Evolutionary conservation across 2,888 invertebrate species (phyloP).

Genomic region (Rotaria sp.): DNA sequence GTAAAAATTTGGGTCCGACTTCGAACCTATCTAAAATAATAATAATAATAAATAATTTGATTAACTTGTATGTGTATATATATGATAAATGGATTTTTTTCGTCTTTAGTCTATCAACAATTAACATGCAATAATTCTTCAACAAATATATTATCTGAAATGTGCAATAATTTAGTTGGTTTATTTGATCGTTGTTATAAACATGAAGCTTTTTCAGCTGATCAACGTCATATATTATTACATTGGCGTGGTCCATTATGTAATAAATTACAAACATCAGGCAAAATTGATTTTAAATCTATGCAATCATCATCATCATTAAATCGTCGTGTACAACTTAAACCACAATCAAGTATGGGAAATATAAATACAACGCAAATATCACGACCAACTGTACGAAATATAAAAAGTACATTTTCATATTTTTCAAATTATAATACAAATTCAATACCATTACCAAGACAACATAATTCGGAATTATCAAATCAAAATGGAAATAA

Average conservation of each 20-base stretch:
- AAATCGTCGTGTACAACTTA: not conserved
- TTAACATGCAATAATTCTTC: not conserved
- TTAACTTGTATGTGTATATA: too few relatives aligned
- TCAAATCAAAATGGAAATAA: not conserved
- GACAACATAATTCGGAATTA: not conserved
- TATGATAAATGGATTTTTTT: not conserved
- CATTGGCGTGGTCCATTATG: slow-evolving; percentile 5
- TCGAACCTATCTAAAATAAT: too few relatives aligned
- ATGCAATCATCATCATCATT: not conserved
- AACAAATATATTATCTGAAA: not conserved
- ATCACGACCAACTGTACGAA: not conserved
- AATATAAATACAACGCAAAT: not conserved
- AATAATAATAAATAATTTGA: too few relatives aligned
- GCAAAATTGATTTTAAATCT: not conserved
- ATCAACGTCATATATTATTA: slow-evolving; percentile 4
- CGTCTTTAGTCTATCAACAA: not conserved
- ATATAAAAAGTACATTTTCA: not conserved
- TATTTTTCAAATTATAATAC: not conserved
- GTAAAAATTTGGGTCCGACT: too few relatives aligned
- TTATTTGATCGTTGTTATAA: slow-evolving; percentile 24
- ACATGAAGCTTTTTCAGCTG: not conserved
- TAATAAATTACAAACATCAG: not conserved
- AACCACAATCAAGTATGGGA: slow-evolving; percentile 2
- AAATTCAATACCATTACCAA: not conserved
- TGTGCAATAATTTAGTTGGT: not conserved